These are phyloP conservation scores for Sycophaga agraensis DNA, from an alignment of 1,140 invertebrate species.

Conservation along the genomic window DNA sequence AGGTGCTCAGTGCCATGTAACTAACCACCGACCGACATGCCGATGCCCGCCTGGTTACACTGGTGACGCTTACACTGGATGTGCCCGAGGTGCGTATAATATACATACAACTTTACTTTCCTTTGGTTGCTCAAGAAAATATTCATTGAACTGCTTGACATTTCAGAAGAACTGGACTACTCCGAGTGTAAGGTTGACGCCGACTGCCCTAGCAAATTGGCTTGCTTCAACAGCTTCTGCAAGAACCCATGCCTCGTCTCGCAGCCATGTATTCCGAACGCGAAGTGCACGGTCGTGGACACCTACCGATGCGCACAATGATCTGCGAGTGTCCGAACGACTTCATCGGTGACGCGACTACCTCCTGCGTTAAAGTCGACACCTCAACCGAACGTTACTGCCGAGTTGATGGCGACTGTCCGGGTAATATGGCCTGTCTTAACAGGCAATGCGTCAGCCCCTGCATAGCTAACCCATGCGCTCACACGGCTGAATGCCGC, in stretches of 20 bases:
- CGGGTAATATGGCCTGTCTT: conserved; percentile 68
- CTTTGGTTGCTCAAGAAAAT: no score
- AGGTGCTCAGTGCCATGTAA: conserved; percentile 75
- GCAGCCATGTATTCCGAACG: conserved; percentile 78
- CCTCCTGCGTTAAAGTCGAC: conserved; percentile 68
- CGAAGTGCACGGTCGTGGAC: conserved; percentile 79
- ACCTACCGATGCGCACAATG: conserved; percentile 85
- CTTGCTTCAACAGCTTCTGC: conserved; percentile 79
- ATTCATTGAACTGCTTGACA: no score
- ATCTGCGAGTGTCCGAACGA: conserved; percentile 81
- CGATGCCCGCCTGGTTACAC: conserved; percentile 79
- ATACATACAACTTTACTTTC: no score
- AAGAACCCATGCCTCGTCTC: conserved; percentile 79
- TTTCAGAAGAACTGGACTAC: conserved; percentile 57
- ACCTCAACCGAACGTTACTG: conserved; percentile 65
- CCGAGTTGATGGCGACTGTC: conserved; percentile 69
- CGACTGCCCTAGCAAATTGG: conserved; percentile 81
- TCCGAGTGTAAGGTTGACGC: conserved; percentile 78
- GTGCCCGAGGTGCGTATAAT: conserved; percentile 58
- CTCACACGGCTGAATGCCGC: conserved; percentile 75
- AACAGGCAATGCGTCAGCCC: conserved; percentile 75
- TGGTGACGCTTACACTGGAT: conserved; percentile 74
- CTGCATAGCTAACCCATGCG: conserved; percentile 77
- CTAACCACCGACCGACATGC: conserved; percentile 75
- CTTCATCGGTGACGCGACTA: conserved; percentile 80